Conservation (phyloP, 2,113 vertebrate species). For the Pimephales promelas region DNA sequence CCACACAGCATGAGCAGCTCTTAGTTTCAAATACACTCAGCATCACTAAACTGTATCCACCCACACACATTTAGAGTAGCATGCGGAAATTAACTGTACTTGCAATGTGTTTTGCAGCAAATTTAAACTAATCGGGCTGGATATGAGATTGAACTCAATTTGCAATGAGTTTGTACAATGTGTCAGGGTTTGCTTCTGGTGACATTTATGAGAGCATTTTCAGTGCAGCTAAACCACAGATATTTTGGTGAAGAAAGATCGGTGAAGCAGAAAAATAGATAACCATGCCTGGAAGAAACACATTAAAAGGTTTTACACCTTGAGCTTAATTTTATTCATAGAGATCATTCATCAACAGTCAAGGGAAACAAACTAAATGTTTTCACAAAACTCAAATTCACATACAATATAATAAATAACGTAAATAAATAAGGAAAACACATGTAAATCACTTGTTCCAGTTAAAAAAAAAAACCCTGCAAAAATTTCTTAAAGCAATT, state of each 20-base stretch:
- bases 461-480: no score
- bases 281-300: neutral
- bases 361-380: neutral
- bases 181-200: neutral
- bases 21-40: slow-evolving; percentile 24
- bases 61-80: slow-evolving; percentile 30
- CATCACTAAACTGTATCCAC: slow-evolving; percentile 18
- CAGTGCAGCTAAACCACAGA: slow-evolving; percentile 17
- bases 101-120: slow-evolving; percentile 29
- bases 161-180: neutral
- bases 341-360: neutral
- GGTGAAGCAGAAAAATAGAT: neutral
- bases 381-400: neutral
- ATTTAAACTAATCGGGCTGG: neutral
- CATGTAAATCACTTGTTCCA: slow-evolving; percentile 39
- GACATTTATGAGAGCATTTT: neutral
- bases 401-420: slow-evolving; percentile 40
- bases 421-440: slow-evolving; percentile 63
- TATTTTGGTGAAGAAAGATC: neutral
- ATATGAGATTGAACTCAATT: neutral
- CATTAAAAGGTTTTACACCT: neutral
- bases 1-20: slow-evolving; percentile 38
- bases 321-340: slow-evolving; percentile 10
- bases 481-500: neutral
- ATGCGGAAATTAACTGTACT: neutral